Evolutionary conservation across 2,888 invertebrate species (phyloP), one percentile per base, ranked within the genome.

Genomic region (Melanchra persicariae): DNA sequence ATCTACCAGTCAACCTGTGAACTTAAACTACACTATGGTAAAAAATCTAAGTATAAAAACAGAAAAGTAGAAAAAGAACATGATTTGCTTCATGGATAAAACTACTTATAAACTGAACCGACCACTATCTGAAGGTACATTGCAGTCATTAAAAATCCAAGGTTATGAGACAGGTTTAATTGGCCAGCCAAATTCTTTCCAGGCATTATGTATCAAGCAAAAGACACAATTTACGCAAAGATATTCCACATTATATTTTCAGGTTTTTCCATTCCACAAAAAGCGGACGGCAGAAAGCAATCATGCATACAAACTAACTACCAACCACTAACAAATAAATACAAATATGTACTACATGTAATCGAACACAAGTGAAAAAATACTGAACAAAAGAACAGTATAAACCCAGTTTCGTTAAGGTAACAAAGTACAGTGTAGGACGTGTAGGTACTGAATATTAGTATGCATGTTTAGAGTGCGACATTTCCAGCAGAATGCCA

Each of bases 401-500:
- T n/a, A 43, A 30, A 61, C 47, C 12, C 34, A 37, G 54, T 60
- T 70, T 62, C 49, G 64, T 65, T 73, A 51, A 81, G 66, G 55
- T 66, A 70, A 63, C 62, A 40, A 70, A 68, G 69, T 74, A 70
- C 70, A 62, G 61, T 74, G 68, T 30, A 30, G 2, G 2, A 2
- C 2, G 30, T 30, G 6, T 6, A 2, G 2, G 6, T 57, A 67
- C 78, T 82, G 79, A 86, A 82, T 83, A 70, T 82, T 81, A 75
- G 77, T 80, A 79, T 78, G 78, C 78, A 83, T 79, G 83, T 85
- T 79, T 79, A 79, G 83, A 68, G 68, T 62, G 83, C 81, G 87
- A 87, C 87, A 87, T 88, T 89, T 87, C 74, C 79, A 82, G 77
- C 73, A 73, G 81, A 87, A 88, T 87, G 87, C 83, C 88, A 85